Conservation (phyloP, 2,113 vertebrate genomes). For the Lepus europaeus region DNA sequence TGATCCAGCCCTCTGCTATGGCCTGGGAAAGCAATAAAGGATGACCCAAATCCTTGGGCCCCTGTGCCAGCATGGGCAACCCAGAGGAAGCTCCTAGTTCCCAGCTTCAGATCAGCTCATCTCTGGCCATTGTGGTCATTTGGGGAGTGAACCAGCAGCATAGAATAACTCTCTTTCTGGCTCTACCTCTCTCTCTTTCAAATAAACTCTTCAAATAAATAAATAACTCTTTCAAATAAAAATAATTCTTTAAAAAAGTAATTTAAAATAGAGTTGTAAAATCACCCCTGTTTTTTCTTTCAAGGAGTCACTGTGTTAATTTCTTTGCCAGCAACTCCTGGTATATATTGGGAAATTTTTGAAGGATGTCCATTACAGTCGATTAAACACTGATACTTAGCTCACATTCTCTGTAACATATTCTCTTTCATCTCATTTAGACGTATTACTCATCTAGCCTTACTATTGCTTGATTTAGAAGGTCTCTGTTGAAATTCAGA, state of each 20-base stretch:
- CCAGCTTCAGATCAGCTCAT: too few relatives aligned
- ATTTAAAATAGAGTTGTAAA: constrained; percentile 66
- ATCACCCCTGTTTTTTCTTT: constrained; percentile 32
- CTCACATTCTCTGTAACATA: constrained; percentile 33
- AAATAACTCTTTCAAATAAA: too few relatives aligned
- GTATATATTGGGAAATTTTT: constrained; percentile 58
- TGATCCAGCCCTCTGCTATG: too few relatives aligned
- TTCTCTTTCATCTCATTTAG: constrained; percentile 62
- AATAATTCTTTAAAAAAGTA: constrained; percentile 38
- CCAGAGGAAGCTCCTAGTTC: too few relatives aligned
- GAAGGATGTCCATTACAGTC: constrained; percentile 27
- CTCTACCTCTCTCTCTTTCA: too few relatives aligned
- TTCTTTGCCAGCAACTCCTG: constrained; percentile 50
- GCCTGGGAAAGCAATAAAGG: too few relatives aligned
- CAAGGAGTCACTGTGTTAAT: constrained; percentile 24
- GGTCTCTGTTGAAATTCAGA: constrained; percentile 37
- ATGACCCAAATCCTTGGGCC: too few relatives aligned
- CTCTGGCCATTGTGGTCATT: too few relatives aligned
- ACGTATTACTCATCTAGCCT: constrained; percentile 48
- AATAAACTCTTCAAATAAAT: too few relatives aligned
- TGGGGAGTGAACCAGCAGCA: too few relatives aligned
- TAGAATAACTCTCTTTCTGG: too few relatives aligned
- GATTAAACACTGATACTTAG: not conserved
- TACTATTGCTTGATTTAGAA: constrained; percentile 67
- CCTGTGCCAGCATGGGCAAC: too few relatives aligned